Conservation (phyloP, 2,888 invertebrate genomes). For the Drosophila affinis region DNA sequence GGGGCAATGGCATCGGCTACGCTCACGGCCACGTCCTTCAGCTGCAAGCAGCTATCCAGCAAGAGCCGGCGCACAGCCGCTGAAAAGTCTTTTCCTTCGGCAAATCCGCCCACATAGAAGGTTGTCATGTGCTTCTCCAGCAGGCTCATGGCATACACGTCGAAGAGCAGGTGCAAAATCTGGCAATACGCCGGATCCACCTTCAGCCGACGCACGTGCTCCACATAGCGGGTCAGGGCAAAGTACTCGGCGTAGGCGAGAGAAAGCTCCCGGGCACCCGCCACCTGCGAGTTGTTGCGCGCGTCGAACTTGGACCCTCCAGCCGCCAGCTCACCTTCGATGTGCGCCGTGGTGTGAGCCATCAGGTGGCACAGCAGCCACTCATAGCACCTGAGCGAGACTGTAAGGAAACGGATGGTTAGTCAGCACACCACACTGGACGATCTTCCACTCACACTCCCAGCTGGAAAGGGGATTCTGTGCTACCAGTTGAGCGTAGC, state of each 20-base stretch:
- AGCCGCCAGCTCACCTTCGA: slow-evolving; percentile 85
- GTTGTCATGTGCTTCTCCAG: slow-evolving; percentile 89
- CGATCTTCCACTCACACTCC: slow-evolving; percentile 76
- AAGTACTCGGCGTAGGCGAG: slow-evolving; percentile 91
- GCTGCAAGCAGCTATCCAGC: slow-evolving; percentile 87
- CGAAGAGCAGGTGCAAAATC: slow-evolving; percentile 85
- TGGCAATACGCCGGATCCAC: slow-evolving; percentile 78
- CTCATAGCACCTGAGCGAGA: slow-evolving; percentile 89
- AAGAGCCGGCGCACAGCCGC: slow-evolving; percentile 88
- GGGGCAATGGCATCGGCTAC: slow-evolving; percentile 94
- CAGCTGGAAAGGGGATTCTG: slow-evolving; percentile 52
- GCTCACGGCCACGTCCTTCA: slow-evolving; percentile 90
- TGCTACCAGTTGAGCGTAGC: slow-evolving; percentile 46
- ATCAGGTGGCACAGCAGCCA: slow-evolving; percentile 93
- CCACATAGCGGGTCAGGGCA: slow-evolving; percentile 83
- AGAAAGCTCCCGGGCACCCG: slow-evolving; percentile 90
- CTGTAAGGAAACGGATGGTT: slow-evolving; percentile 84
- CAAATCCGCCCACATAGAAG: slow-evolving; percentile 87
- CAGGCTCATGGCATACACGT: slow-evolving; percentile 86
- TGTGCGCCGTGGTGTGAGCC: slow-evolving; percentile 87
- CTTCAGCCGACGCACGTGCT: slow-evolving; percentile 79
- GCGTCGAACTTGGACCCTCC: slow-evolving; percentile 90
- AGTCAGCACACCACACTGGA: not conserved
- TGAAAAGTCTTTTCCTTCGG: slow-evolving; percentile 85
- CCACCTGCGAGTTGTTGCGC: slow-evolving; percentile 92